Base-by-base conservation (phyloP, 2,113 vertebrate species). In the Tricholaema leucomelas region DNA sequence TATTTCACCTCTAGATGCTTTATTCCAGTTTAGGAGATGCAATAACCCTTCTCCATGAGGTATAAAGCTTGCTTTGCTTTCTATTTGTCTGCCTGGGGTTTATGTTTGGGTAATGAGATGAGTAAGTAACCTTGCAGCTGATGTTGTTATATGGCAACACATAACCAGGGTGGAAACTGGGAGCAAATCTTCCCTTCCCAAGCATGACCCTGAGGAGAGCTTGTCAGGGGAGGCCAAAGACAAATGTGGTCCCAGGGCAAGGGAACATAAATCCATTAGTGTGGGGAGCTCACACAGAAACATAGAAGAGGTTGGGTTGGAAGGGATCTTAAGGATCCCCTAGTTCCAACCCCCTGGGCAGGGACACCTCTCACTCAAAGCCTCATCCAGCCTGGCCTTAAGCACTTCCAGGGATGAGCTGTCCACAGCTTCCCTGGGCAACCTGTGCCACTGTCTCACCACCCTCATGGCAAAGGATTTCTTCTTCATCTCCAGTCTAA, bases 101-200 rank as follows among this genome's bases (percentile, higher is more conserved):
- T 93, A 87, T 27, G 71, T 50, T 79, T 55, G 66, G 6, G 4
- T 95, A 96, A 96, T 91, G 91, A 93, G 93, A 96, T 94, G 95
- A 91, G 90, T 95, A 70, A 95, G 94, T 90, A 96, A 94, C 87
- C 81, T 81, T n/a, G 78, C 79, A 59, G 91, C 85, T 89, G 89
- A 20, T 73, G 85, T 76, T 94, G 78, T 89, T 95, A 93, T 87
- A 95, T 11, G 52, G 84, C 81, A 71, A 36, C 71, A 36, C 23
- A 56, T 19, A 85, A 67, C 40, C 48, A 33, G 28, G 64, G 85
- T 2, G 2, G 87, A 69, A 64, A 3, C 78, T 33, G 79, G 55
- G 71, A 93, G 66, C 71, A 85, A 91, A 74, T 40, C 87, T 87
- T 91, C 36, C 36, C 28, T 94, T 18, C 67, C 73, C 0, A 3